phyloP scores from a whole-genome alignment of 2,113 vertebrate genomes.

The Perognathus longimembris region DNA sequence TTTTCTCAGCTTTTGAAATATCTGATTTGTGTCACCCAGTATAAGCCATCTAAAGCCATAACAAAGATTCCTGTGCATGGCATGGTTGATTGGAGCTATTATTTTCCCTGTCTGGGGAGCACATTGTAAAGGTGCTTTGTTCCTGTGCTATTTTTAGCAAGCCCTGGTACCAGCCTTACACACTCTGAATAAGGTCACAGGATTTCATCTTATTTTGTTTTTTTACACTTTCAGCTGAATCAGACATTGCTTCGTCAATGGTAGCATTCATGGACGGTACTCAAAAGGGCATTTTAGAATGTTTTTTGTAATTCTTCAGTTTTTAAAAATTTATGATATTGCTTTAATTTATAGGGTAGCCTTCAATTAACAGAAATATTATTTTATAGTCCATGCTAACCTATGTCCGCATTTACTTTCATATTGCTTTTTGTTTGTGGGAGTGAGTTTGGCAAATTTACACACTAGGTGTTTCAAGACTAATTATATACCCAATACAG shows the following conservation, averaged over 20 bases:
- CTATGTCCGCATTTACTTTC: background rate
- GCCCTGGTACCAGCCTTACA: background rate
- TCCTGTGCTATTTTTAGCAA: conserved; percentile 14
- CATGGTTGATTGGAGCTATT: background rate
- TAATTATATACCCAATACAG: background rate
- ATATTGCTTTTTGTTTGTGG: background rate
- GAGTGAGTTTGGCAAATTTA: background rate
- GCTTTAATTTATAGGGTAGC: background rate
- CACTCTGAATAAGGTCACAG: background rate
- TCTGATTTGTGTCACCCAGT: conserved; percentile 61
- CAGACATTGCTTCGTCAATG: conserved; percentile 12
- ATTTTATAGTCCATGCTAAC: background rate
- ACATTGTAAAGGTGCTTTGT: background rate
- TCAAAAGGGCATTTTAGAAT: background rate
- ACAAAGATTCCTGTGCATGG: background rate
- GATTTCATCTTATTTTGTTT: conserved; percentile 18
- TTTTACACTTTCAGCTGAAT: background rate
- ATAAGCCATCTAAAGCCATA: conserved; percentile 19
- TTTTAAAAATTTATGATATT: background rate
- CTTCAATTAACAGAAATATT: background rate
- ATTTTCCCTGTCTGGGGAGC: background rate
- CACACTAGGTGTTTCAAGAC: background rate
- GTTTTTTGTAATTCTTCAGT: background rate
- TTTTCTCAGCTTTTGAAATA: conserved; percentile 68
- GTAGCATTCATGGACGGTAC: background rate